These are phyloP conservation scores for Heliconius charithonia DNA, from an alignment of 2,888 invertebrate genomes.

Conservation along the genomic window DNA sequence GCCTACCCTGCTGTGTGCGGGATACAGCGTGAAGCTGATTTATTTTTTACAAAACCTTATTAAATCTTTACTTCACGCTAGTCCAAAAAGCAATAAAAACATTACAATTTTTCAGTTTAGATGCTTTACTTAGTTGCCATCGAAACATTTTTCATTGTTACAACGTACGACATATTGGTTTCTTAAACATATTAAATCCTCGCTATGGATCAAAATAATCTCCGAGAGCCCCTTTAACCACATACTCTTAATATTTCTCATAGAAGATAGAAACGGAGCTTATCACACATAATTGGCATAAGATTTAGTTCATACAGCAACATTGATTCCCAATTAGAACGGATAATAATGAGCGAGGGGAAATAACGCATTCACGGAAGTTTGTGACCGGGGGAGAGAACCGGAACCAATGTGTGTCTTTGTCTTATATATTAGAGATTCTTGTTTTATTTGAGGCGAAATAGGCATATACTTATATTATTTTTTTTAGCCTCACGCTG, in stretches of 20 bases:
- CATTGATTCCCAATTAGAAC: constrained; percentile 24
- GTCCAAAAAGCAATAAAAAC: no score
- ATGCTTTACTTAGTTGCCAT: no score
- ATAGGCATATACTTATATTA: background rate
- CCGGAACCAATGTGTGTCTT: background rate
- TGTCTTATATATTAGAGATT: background rate
- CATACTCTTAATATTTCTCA: background rate
- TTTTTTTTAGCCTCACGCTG: background rate
- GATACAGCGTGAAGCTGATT: no score
- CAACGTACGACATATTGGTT: background rate
- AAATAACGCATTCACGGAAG: constrained; percentile 7
- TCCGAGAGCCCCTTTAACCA: background rate
- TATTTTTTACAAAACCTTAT: no score
- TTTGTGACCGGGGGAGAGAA: background rate
- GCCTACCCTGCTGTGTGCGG: no score
- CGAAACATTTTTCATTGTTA: background rate
- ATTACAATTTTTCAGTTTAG: no score
- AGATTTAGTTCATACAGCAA: constrained; percentile 14
- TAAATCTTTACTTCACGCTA: no score
- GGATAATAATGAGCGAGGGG: background rate
- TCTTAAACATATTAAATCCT: background rate
- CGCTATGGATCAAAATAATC: background rate
- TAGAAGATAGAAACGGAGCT: background rate
- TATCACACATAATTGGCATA: background rate
- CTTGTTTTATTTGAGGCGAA: background rate